A percentile compares a stretch with the other conserved stretches of the same genome.
Conservation (phyloP, 2,888 invertebrate species). For the Biston stratarius region DNA sequence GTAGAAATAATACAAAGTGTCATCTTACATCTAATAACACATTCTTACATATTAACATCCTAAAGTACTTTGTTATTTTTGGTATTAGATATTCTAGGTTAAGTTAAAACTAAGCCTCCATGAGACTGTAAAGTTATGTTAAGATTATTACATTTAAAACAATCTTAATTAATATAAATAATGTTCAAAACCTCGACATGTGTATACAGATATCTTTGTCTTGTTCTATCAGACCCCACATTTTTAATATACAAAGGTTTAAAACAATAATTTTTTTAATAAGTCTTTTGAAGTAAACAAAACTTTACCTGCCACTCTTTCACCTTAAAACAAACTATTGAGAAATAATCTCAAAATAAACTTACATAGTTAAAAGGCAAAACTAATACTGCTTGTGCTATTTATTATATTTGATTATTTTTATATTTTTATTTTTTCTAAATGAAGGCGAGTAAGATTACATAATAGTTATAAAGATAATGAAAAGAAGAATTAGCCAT, state of each 20-base stretch:
- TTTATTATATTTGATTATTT: no score
- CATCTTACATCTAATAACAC: conserved; percentile 22
- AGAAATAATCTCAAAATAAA: no score
- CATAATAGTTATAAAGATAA: no score
- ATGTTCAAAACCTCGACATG: background rate
- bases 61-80: conserved; percentile 64
- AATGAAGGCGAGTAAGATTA: no score
- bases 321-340: no score
- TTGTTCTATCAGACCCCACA: background rate
- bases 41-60: conserved; percentile 49
- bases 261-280: background rate
- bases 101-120: conserved; percentile 23
- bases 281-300: background rate
- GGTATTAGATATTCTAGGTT: conserved; percentile 50
- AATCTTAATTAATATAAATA: background rate
- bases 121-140: conserved; percentile 9
- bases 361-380: no score
- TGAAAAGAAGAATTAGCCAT: no score
- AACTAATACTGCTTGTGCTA: no score
- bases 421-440: no score
- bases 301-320: no score
- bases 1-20: conserved; percentile 5
- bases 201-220: background rate
- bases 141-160: background rate
- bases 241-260: background rate